A percentile compares a stretch with the other conserved stretches of the same genome.
Evolutionary conservation across 2,888 invertebrate species (phyloP).

Genomic region (Tenthredo mesomela): DNA sequence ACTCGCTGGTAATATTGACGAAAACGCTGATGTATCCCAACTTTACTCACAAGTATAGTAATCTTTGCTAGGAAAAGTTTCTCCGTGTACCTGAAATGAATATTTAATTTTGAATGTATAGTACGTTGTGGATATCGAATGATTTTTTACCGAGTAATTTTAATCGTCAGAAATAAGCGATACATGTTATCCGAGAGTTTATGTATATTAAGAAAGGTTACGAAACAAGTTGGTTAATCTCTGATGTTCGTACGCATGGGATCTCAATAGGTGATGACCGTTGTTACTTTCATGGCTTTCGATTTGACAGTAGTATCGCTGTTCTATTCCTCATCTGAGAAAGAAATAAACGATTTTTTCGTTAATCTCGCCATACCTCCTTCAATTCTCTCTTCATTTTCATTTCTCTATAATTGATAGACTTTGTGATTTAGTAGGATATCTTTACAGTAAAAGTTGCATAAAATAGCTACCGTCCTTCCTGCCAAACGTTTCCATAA

Average conservation of each 20-base stretch:
- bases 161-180: background rate
- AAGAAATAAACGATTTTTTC: background rate
- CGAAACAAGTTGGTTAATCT: background rate
- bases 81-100: background rate
- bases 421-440: background rate
- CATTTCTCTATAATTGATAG: too few relatives aligned
- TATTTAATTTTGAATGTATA: background rate
- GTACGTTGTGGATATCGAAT: background rate
- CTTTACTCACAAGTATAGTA: too few relatives aligned
- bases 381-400: background rate
- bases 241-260: background rate
- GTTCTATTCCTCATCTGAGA: background rate
- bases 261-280: background rate
- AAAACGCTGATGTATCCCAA: too few relatives aligned
- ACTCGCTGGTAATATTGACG: too few relatives aligned
- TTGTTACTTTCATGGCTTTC: background rate
- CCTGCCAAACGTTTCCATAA: background rate
- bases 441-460: background rate
- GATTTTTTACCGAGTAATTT: background rate
- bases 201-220: background rate
- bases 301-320: background rate
- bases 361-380: background rate
- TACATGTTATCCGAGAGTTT: background rate
- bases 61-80: too few relatives aligned
- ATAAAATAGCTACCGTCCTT: background rate